Base-by-base conservation (phyloP, 2,888 invertebrate genomes). In the Lithophane semibrunnea region DNA sequence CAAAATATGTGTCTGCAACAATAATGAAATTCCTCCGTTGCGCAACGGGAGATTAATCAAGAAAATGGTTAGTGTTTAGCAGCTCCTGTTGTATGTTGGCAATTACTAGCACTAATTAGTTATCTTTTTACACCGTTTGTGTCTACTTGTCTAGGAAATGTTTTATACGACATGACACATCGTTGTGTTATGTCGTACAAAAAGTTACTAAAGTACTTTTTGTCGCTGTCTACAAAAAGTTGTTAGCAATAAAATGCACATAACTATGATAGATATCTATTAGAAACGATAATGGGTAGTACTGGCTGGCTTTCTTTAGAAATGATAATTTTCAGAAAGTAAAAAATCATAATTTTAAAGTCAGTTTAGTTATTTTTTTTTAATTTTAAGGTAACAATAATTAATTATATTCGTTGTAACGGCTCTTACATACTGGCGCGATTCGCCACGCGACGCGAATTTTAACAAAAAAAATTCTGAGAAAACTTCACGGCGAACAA, bases 11-110 rank as follows among this genome's bases (percentile, higher is more conserved):
- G 49, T 77, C 75, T 78, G 70, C 71, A 86, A 77, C 58, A 77
- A 79, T 83, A 89, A 86, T 87, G 76, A 87, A 84, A 84, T 87
- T 86, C 75, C 69, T 67, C 74, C 77, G 80, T 77, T 79, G 83
- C 70, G 84, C 83, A 81, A 83, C 80, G 76, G 80, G 80, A 81
- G 82, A 90, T 89, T 88, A 89, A 90, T 90, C 89, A 89, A 86
- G 89, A 82, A 89, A 89, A 90, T 90, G 83, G 86, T 83, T 87
- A 85, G 87, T 79, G 83, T 86, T 81, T 77, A 75, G 69, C 69
- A 79, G 82, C 65, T 79, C 79, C 63, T 77, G 75, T 75, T 88
- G 66, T 71, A 54, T 64, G 86, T 58, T 67, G 63, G 76, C 64
- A 81, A 86, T 80, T 88, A 87, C 83, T 78, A 66, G 58, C 63